Base-by-base conservation (phyloP, 2,113 vertebrate species). In the Pseudopipra pipra region DNA sequence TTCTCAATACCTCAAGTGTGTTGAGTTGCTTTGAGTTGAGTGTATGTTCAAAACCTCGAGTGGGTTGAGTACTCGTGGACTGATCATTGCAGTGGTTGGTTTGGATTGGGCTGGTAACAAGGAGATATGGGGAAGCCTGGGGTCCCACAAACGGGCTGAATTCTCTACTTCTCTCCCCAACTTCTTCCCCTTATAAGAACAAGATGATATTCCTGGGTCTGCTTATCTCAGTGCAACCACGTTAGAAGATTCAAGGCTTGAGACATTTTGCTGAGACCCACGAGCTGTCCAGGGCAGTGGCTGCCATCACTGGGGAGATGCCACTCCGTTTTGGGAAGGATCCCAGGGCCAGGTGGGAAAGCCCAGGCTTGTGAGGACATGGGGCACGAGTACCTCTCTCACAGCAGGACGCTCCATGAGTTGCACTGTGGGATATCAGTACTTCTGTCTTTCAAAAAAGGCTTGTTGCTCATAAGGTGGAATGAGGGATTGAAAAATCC, bases 401-500 rank as follows among this genome's bases (percentile, higher is more conserved):
- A 33, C 39, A 80, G 61, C 94, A 95, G 94, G 91, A 87, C 49
- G 51, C 87, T 97, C 93, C 88, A 86, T 71, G 92, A 95, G 96
- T 93, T 31, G 0, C 90, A 97, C 96, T 95, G 89, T 96, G 93
- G 94, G 86, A 71, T 91, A 95, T 89, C 92, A 87, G 80, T 52
- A 59, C 44, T 87, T 74, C 55, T 88, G 94, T 83, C 95, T 98
- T 97, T 96, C 89, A 80, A 46, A 97, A 96, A 87, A 97, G 95
- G 95, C 96, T 94, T 67, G 77, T 93, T 94, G 93, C 96, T 97
- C 95, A 80, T 94, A 78, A 94, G 92, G 84, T 97, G 91, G 96
- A 96, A 96, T 78, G 74, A 91, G 97, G 91, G 97, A 85, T 97
- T 95, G 96, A 94, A 94, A 97, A 96, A 96, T 86, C 91, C 91